phyloP scores from a whole-genome alignment of 2,113 vertebrate genomes.

The Microcebus tavaratra region DNA sequence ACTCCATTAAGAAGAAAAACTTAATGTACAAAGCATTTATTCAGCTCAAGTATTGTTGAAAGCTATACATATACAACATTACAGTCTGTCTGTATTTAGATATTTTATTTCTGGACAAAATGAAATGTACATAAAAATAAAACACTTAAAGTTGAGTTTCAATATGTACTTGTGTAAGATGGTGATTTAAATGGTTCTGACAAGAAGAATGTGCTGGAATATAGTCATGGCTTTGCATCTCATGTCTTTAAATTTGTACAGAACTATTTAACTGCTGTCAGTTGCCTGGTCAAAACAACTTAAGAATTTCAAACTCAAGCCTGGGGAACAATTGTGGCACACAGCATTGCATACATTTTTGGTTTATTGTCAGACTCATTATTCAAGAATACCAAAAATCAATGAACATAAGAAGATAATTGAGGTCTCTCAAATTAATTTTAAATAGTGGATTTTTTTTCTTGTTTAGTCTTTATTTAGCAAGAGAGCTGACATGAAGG shows the following conservation, averaged over 20 bases:
- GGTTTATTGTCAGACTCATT: background rate
- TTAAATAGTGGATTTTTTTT: background rate
- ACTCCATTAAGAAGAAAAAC: slow-evolving; percentile 92
- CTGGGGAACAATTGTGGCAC: slow-evolving; percentile 14
- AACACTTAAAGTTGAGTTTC: slow-evolving; percentile 92
- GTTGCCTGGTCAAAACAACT: slow-evolving; percentile 51
- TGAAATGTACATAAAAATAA: slow-evolving; percentile 95
- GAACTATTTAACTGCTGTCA: slow-evolving; percentile 53
- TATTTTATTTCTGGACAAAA: slow-evolving; percentile 93
- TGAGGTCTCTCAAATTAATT: slow-evolving; percentile 38
- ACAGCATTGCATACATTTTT: background rate
- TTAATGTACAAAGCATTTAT: slow-evolving; percentile 96
- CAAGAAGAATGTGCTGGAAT: slow-evolving; percentile 43
- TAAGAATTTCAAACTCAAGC: slow-evolving; percentile 18
- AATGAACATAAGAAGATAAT: background rate
- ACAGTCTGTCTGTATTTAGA: slow-evolving; percentile 93
- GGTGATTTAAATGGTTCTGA: slow-evolving; percentile 82
- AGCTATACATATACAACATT: slow-evolving; percentile 94
- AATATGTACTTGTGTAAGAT: slow-evolving; percentile 85
- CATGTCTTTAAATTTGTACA: slow-evolving; percentile 60
- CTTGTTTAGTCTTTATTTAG: background rate
- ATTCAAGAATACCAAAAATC: slow-evolving; percentile 15
- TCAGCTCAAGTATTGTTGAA: slow-evolving; percentile 91
- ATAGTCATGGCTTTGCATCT: slow-evolving; percentile 64
- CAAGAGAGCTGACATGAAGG: background rate